Base-by-base conservation (phyloP, 1,140 invertebrate genomes). In the Sycophila sp. region DNA sequence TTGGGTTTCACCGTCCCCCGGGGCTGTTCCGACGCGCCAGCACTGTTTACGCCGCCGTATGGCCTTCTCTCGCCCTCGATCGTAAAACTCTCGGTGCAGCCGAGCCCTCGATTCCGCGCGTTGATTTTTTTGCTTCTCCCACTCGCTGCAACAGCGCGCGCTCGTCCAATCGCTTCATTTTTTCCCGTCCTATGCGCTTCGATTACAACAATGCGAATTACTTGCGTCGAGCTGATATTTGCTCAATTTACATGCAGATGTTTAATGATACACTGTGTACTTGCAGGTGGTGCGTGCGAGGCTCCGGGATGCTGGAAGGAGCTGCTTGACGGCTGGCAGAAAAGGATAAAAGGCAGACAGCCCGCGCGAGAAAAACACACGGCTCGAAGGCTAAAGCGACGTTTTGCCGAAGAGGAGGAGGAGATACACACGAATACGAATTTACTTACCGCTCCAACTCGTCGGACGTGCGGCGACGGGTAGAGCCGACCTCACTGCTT, bases 1-100 rank as follows among this genome's bases (percentile, higher is more conserved):
- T 71, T 77, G 77, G 80, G 77, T 77, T 71, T 63, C 76, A 71
- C 49, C 51, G 51, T 70, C 69, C 70, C 73, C 63, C 72, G 70
- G 80, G 69, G 59, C 58, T 19, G 19, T 13, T 38, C 40, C 11
- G 13, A 13, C 36, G 17, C 4, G n/a, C 32, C 34, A 24, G 32
- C n/a, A 6, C 40, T 15, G 19, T 15, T 36, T 6, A 11, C n/a
- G n/a, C 17, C 13, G n/a, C 28, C 45, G 19, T 4, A 22, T n/a
- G n/a, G n/a, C 1, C n/a, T 2, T 2, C 5, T 6, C 1, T 32
- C 32, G 53, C 30, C 53, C n/a, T 11, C 49, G 49, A 26, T 47
- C 42, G 19, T 47, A 22, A n/a, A 53, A 24, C n/a, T 53, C 15
- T n/a, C n/a, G n/a, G n/a, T n/a, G n/a, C n/a, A n/a, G n/a, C n/a